Conservation (phyloP, 2,113 vertebrate genomes). For the Passer domesticus region DNA sequence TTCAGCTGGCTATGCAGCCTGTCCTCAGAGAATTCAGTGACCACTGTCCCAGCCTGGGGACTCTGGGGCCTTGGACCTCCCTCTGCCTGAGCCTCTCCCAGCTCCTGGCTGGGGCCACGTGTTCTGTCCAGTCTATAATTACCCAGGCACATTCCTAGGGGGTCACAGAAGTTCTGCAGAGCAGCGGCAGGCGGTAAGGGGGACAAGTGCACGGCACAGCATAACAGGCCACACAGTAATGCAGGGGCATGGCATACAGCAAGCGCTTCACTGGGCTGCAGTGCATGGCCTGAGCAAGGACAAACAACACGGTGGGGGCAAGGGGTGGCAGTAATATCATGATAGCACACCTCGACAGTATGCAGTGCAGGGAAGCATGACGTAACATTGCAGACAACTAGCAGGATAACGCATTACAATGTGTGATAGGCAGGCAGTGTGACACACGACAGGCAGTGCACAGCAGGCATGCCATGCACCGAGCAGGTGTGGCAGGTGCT, state of each 20-base stretch:
- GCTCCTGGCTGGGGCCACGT: neutral
- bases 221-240: neutral
- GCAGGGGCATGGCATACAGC: neutral
- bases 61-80: neutral
- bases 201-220: neutral
- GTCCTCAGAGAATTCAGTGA: neutral
- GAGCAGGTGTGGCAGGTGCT: rapidly evolving
- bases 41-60: rapidly evolving
- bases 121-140: conserved; percentile 10
- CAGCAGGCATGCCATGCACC: rapidly evolving
- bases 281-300: rapidly evolving
- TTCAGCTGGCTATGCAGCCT: neutral
- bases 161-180: conserved; percentile 15
- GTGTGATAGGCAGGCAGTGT: too few relatives aligned
- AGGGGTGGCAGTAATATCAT: neutral
- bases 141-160: neutral
- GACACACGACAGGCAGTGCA: rapidly evolving
- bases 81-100: neutral
- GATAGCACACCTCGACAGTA: rapidly evolving
- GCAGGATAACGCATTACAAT: neutral
- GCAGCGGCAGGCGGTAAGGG: conserved; percentile 6
- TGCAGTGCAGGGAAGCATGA: rapidly evolving
- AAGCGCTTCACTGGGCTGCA: neutral
- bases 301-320: rapidly evolving
- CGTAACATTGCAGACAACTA: neutral